phyloP scores from a whole-genome alignment of 2,888 invertebrate genomes.

The Philopedon plagiatum region DNA sequence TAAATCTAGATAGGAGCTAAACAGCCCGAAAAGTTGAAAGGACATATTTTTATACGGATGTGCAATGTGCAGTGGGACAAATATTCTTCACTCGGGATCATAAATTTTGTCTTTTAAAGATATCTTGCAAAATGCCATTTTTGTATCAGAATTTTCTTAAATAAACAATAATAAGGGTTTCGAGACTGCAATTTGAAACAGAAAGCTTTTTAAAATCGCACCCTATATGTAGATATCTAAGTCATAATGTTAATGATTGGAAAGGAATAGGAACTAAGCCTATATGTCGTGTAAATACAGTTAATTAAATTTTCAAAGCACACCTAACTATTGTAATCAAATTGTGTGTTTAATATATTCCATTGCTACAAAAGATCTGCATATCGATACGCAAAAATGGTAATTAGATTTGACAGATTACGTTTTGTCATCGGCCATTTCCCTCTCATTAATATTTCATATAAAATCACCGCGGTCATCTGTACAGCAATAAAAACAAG shows the following conservation, averaged over 20 bases:
- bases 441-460: slow-evolving; percentile 54
- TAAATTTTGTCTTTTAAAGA: too few relatives aligned
- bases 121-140: too few relatives aligned
- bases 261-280: background rate
- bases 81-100: slow-evolving; percentile 9
- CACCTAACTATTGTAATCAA: slow-evolving; percentile 52
- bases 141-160: too few relatives aligned
- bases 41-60: slow-evolving; percentile 39
- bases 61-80: slow-evolving; percentile 40
- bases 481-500: slow-evolving; percentile 10
- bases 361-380: slow-evolving; percentile 49
- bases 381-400: slow-evolving; percentile 44
- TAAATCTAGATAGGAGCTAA: slow-evolving; percentile 46
- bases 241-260: background rate
- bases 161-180: too few relatives aligned
- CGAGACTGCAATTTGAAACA: too few relatives aligned
- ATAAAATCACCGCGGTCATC: slow-evolving; percentile 26
- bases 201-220: too few relatives aligned
- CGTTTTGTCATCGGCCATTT: slow-evolving; percentile 51
- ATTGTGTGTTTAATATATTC: slow-evolving; percentile 55
- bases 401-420: slow-evolving; percentile 51
- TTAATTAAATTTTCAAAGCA: slow-evolving; percentile 54
- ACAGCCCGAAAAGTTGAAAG: slow-evolving; percentile 37
- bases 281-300: slow-evolving; percentile 37
- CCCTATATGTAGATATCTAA: too few relatives aligned